Percentiles rank a stretch among this genome's conserved stretches.
phyloP scores from a whole-genome alignment of 2,888 invertebrate genomes.

The Periphyllus acericola region DNA sequence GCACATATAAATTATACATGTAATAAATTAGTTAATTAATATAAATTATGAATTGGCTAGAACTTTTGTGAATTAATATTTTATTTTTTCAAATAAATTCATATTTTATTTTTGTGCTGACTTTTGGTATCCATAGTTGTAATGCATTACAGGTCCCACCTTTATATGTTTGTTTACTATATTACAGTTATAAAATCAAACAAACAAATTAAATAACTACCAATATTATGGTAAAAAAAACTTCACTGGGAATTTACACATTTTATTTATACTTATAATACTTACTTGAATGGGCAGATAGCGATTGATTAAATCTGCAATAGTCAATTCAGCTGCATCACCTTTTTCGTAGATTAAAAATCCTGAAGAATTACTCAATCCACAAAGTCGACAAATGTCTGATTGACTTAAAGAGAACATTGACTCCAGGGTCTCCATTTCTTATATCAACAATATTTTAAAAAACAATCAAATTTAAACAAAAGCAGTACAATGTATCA shows the following conservation, averaged over 20 bases:
- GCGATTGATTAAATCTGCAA: conserved; percentile 48
- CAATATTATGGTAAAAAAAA: neutral
- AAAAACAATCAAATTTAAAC: neutral
- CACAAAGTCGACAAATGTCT: conserved; percentile 41
- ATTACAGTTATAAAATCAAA: no score
- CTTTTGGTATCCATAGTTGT: no score
- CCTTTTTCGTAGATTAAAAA: conserved; percentile 35
- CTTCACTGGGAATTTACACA: neutral
- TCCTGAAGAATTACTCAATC: neutral
- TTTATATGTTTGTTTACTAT: no score
- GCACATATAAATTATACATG: neutral
- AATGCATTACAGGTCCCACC: no score
- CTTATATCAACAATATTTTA: neutral
- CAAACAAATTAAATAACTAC: neutral
- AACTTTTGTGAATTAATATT: no score
- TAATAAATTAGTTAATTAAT: neutral
- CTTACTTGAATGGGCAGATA: conserved; percentile 53
- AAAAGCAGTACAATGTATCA: neutral
- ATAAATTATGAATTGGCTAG: no score
- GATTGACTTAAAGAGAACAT: conserved; percentile 27
- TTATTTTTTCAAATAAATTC: no score
- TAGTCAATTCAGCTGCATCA: conserved; percentile 17
- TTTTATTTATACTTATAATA: neutral
- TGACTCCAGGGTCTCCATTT: neutral
- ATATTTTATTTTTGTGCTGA: no score